These are phyloP conservation scores for Syngnathus floridae DNA, from an alignment of 2,113 vertebrate genomes.

Conservation along the genomic window DNA sequence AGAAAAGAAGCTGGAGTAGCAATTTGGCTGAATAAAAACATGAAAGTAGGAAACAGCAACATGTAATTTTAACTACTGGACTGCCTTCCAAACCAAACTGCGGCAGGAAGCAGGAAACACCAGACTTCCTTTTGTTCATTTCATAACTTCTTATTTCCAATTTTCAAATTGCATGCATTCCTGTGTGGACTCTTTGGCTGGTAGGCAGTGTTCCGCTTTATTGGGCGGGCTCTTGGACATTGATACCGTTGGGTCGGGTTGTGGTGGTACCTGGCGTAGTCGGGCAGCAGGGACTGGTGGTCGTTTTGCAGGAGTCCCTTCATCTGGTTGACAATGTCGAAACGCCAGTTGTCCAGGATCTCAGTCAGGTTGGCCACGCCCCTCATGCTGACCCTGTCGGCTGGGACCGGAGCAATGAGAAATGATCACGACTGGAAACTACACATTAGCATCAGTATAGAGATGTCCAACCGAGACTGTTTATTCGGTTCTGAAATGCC, in stretches of 20 bases:
- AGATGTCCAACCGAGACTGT: neutral
- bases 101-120: slow-evolving; percentile 20
- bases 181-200: slow-evolving; percentile 17
- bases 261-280: slow-evolving; percentile 68
- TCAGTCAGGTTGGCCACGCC: slow-evolving; percentile 72
- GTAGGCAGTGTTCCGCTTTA: neutral
- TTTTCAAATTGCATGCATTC: slow-evolving; percentile 29
- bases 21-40: neutral
- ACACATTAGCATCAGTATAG: neutral
- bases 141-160: slow-evolving; percentile 26
- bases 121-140: slow-evolving; percentile 16
- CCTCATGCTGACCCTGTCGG: slow-evolving; percentile 69
- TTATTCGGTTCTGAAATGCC: too few species aligned
- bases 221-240: neutral
- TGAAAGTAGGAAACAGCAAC: neutral
- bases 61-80: slow-evolving; percentile 1
- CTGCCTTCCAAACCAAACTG: slow-evolving; percentile 12
- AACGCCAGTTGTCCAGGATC: slow-evolving; percentile 76
- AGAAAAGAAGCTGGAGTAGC: neutral
- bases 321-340: slow-evolving; percentile 72
- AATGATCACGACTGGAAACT: neutral
- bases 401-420: slow-evolving; percentile 36
- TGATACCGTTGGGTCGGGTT: neutral
- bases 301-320: slow-evolving; percentile 68
- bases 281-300: slow-evolving; percentile 71